Base-by-base conservation (phyloP, 2,113 vertebrate species). In the Barnardius zonarius region DNA sequence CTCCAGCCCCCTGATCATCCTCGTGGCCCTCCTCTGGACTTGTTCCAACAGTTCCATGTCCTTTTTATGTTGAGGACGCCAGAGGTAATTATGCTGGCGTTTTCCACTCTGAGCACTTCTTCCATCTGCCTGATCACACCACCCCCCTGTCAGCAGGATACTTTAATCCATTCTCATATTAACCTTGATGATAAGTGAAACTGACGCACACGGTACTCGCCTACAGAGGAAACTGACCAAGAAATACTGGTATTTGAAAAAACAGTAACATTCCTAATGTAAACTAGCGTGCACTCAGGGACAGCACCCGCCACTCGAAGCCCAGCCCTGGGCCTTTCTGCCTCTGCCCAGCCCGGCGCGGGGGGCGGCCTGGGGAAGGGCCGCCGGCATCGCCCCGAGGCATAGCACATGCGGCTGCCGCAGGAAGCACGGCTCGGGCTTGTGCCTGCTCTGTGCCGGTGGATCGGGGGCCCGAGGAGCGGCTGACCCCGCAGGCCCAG, bases 211-310 rank as follows among this genome's bases (percentile, higher is more conserved):
- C 1, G 1, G 0, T 4, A 5, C 31, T 30, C 7, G 30, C 39
- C 48, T 4, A 41, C 16, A 6, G 17, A 41, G 5, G 16, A 54
- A 37, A n/a, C 23, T 5, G 6, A 30, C 22, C n/a, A 5, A 11
- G 17, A 48, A 39, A 3, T 31, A 43, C 1, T 3, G 8, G 5
- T 35, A 35, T 0, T 14, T 3, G 2, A 3, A 55, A 48, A 13
- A 15, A 18, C 3, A 13, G 8, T 3, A 6, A 10, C 12, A 44
- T 2, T 24, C 4, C 2, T 5, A 3, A 4, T 0, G 30, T 4
- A 55, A 30, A 2, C 10, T 9, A 18, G 2, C 8, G 25, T 1
- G 41, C n/a, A 4, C 33, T 24, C 33, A 23, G 33, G 22, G 22
- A 13, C 57, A 35, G 57, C 33, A 2, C 55, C 33, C 13, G 20